phyloP scores from a whole-genome alignment of 1,140 invertebrate genomes.

The Apis mellifera region DNA sequence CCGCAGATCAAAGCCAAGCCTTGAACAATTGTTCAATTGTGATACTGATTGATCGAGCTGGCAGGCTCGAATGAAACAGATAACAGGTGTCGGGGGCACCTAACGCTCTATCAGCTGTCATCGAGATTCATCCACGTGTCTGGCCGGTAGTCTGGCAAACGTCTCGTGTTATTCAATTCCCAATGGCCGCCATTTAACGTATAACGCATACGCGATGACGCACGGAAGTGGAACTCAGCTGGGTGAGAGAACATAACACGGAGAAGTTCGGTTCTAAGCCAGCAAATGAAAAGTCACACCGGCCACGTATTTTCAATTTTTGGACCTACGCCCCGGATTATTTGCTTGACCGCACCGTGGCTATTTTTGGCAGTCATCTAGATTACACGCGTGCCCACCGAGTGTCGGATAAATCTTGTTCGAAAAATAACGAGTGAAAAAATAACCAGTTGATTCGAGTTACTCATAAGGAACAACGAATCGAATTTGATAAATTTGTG shows the following conservation, averaged over 20 bases:
- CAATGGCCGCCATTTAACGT: not conserved
- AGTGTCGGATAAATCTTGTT: not conserved
- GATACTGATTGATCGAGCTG: not conserved
- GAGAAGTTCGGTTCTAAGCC: not conserved
- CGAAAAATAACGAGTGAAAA: not conserved
- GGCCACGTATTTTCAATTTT: slow-evolving; percentile 70
- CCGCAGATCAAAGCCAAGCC: not conserved
- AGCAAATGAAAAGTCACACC: slow-evolving; percentile 13
- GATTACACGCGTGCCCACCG: slow-evolving; percentile 63
- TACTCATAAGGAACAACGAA: too few species aligned
- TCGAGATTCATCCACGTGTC: slow-evolving; percentile 54
- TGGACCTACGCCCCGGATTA: slow-evolving; percentile 76
- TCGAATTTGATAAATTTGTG: too few species aligned
- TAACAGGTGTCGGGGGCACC: slow-evolving; percentile 48
- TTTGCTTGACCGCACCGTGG: slow-evolving; percentile 72
- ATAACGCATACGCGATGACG: slow-evolving; percentile 17
- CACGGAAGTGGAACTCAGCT: slow-evolving; percentile 32
- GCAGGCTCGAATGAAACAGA: slow-evolving; percentile 34
- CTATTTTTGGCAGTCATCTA: slow-evolving; percentile 79
- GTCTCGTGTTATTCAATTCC: slow-evolving; percentile 47
- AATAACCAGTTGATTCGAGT: too few species aligned
- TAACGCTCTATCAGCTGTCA: slow-evolving; percentile 26
- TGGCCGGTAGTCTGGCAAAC: slow-evolving; percentile 48
- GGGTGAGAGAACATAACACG: not conserved
- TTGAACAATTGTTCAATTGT: slow-evolving; percentile 12